phyloP scores from a whole-genome alignment of 2,113 vertebrate species.

The Empidonax traillii region DNA sequence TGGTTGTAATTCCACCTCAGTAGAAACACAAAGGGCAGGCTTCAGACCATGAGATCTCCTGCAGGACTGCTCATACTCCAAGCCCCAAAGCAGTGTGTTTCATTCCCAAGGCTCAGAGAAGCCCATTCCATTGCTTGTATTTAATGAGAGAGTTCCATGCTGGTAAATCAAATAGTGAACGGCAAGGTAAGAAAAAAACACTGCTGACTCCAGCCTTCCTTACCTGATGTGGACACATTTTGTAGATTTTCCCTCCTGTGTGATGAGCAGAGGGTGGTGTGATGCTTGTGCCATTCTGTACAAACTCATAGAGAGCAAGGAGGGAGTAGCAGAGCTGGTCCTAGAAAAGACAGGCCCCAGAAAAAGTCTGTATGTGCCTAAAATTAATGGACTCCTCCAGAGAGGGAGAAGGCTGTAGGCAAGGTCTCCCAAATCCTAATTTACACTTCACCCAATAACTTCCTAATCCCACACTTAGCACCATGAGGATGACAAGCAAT shows the following conservation, averaged over 20 bases:
- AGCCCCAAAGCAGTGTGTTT: rapidly evolving
- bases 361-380: neutral
- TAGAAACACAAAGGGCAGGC: neutral
- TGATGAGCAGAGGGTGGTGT: constrained; percentile 77
- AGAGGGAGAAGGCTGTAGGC: neutral
- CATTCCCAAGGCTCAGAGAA: neutral
- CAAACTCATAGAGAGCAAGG: constrained; percentile 83
- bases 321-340: constrained; percentile 85
- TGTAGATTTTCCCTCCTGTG: constrained; percentile 93
- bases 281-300: constrained; percentile 81
- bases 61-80: neutral
- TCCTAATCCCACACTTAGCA: neutral
- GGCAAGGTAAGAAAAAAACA: neutral
- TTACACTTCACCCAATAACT: neutral
- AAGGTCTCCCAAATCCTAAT: neutral
- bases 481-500: neutral
- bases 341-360: constrained; percentile 69
- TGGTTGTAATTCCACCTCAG: neutral
- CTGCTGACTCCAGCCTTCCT: neutral
- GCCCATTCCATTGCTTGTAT: neutral
- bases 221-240: constrained; percentile 97
- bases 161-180: neutral
- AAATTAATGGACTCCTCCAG: neutral
- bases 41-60: neutral
- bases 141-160: neutral